Base-by-base conservation (phyloP, 2,797 vertebrate species). In the Diglossa cyanea region DNA sequence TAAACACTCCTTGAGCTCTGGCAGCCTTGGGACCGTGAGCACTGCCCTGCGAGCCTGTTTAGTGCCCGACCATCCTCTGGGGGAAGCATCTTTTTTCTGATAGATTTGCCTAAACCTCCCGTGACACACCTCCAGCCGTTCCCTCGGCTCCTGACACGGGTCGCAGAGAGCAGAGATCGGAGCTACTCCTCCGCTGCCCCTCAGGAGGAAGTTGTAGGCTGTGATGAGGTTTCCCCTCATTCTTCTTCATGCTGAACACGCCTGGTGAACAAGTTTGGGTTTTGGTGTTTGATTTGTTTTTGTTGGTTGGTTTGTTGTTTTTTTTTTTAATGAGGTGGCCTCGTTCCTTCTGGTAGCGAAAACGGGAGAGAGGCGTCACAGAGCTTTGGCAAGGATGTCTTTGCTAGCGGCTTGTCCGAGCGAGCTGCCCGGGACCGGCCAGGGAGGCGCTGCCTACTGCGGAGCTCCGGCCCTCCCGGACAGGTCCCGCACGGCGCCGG, bases 391-490 rank as follows among this genome's bases (percentile, higher is more conserved):
- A 65, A 58, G 18, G 6, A 15, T 23, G 31, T 15, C 14, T 54
- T 48, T 26, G 15, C 40, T 40, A 24, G 31, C 17, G 15, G 60
- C 37, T 37, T 14, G 51, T 44, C n/a, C 25, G 4, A 3, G 8
- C 9, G 6, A 50, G 21, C 26, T 12, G 5, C 11, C 14, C 21
- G 3, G 3, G 3, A 12, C 6, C 11, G 5, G 5, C 16, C 42
- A 4, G 4, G 6, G 4, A 4, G 0, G 17, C 28, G 10, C 6
- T 0, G 6, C 24, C 15, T 0, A 6, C 12, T 6, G 28, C 21
- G 4, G 7, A 24, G 9, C 1, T 26, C 17, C 25, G 6, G 17
- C 17, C 17, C 57, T 2, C 35, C 12, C 35, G 17, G 6, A 26
- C 35, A 18, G 24, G 4, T 13, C 55, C 24, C 35, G 1, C 4